Conservation (phyloP, 2,888 invertebrate genomes). For the Rhagonycha lutea region DNA sequence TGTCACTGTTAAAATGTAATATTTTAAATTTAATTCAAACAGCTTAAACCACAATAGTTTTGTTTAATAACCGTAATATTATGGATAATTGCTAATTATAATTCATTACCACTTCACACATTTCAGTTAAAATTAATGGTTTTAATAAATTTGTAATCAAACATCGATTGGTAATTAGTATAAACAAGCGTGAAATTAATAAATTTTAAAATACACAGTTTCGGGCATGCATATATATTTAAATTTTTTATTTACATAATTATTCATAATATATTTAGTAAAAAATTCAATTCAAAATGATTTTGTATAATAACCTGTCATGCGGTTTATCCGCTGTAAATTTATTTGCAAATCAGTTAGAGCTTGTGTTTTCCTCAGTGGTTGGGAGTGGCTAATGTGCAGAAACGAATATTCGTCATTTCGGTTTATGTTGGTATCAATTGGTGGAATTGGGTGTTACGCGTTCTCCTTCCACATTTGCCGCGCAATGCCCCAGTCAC, state of each 20-base stretch:
- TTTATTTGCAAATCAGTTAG: background rate
- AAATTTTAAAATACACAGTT: background rate
- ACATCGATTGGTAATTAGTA: background rate
- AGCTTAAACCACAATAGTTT: background rate
- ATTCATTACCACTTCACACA: background rate
- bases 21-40: background rate
- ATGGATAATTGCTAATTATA: background rate
- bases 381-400: too few species aligned
- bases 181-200: background rate
- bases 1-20: background rate
- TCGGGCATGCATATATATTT: background rate
- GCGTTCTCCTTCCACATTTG: too few species aligned
- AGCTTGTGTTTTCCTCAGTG: too few species aligned
- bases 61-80: background rate
- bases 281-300: background rate
- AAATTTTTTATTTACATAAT: background rate
- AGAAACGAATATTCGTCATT: too few species aligned
- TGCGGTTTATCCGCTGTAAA: background rate
- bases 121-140: background rate
- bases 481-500: too few species aligned
- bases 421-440: too few species aligned
- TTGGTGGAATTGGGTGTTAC: too few species aligned
- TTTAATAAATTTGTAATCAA: background rate
- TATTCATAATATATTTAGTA: background rate
- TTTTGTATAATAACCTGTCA: background rate